Evolutionary conservation across 2,888 invertebrate genomes (phyloP), one percentile per base, ranked within the genome.

Genomic region (Dilophus febrilis): DNA sequence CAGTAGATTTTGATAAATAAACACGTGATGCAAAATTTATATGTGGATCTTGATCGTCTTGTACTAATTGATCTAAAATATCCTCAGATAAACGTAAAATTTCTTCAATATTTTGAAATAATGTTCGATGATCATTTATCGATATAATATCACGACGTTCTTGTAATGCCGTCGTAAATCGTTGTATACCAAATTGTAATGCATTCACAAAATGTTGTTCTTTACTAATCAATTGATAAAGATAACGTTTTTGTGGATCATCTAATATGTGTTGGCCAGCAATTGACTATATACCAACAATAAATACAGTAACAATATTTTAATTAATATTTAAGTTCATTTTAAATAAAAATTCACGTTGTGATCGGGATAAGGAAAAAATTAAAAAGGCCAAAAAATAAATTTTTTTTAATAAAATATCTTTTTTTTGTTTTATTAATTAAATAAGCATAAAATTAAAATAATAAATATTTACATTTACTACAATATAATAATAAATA

Each of bases 101-200:
- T 68, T 86, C 86, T 58, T 86, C 85, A 49, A 80, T 72, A 59
- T 87, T 87, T 64, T 87, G 86, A 58, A 86, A 87, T 41, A 87
- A 65, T 28, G 78, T 68, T 55, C 77, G 71, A 58, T 86, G 85
- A 54, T 87, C 86, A 38, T 72, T 70, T 2, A 77, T 72, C 3
- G 77, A 72, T 39, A 86, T 75, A 11, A 86, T 67, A 53, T 86
- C 86, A 37, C 74, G 75, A 42, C 81, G 67, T 51, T 85, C 84
- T 5, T 71, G 67, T 46, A 86, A 58, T 0, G 85, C 81, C 1
- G 76, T 72, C 35, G 82, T 76, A 57, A 84, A 86, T 44, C 85
- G 68, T 44, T 79, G 73, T 44, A 83, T 69, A 4, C 85, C 85
- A 52, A 81, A 85, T 52, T 84, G 83, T 40, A 86, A 61, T 39